phyloP scores from a whole-genome alignment of 2,113 vertebrate genomes.

The Sebastes fasciatus region DNA sequence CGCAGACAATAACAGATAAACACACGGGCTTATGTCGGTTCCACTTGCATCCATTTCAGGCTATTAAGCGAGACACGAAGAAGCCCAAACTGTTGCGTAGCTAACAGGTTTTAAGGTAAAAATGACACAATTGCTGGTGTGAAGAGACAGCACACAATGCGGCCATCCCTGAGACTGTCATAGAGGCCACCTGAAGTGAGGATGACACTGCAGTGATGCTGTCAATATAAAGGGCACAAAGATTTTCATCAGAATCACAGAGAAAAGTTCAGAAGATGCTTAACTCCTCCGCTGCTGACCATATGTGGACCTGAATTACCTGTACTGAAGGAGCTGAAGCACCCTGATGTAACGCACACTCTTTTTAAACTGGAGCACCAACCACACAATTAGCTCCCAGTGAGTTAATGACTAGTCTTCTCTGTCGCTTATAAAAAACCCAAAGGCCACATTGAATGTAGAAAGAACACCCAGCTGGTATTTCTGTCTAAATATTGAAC shows the following conservation, averaged over 20 bases:
- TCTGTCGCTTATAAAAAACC: slow-evolving; percentile 38
- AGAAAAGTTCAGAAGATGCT: slow-evolving; percentile 13
- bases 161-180: slow-evolving; percentile 37
- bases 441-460: slow-evolving; percentile 30
- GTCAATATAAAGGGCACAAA: slow-evolving; percentile 32
- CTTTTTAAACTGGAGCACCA: slow-evolving; percentile 40
- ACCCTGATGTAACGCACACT: not conserved
- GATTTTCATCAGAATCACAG: not conserved
- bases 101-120: slow-evolving; percentile 67
- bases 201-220: slow-evolving; percentile 10
- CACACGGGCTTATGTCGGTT: slow-evolving; percentile 67
- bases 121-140: slow-evolving; percentile 55
- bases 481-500: slow-evolving; percentile 54
- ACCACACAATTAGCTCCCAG: slow-evolving; percentile 58
- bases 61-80: slow-evolving; percentile 55
- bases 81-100: slow-evolving; percentile 58
- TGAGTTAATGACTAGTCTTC: slow-evolving; percentile 57
- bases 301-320: slow-evolving; percentile 21
- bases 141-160: slow-evolving; percentile 38
- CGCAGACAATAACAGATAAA: slow-evolving; percentile 59
- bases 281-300: slow-evolving; percentile 13
- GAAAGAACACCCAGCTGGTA: not conserved
- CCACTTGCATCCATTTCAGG: slow-evolving; percentile 62
- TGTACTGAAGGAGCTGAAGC: slow-evolving; percentile 13
- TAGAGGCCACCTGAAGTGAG: slow-evolving; percentile 24